Conservation (phyloP, 2,797 vertebrate genomes). For the Pseudopleuronectes americanus region DNA sequence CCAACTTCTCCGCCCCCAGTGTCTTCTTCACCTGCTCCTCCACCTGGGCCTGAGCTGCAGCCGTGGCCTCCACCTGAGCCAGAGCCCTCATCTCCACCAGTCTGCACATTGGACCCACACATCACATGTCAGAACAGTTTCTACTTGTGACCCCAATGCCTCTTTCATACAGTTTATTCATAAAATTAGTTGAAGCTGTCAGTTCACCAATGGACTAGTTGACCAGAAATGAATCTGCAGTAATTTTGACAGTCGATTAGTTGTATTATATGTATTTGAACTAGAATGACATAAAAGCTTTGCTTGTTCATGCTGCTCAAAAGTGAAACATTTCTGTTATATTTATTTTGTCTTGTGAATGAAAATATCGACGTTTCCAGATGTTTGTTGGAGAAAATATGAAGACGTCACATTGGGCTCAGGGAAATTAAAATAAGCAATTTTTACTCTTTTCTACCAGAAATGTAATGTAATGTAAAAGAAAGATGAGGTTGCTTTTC, state of each 20-base stretch:
- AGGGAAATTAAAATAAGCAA: too few relatives aligned
- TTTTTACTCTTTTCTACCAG: too few relatives aligned
- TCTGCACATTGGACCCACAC: slow-evolving; percentile 52
- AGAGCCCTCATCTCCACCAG: slow-evolving; percentile 68
- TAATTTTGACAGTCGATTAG: background rate
- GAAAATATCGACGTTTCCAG: too few relatives aligned
- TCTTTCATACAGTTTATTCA: background rate
- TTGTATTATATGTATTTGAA: too few relatives aligned
- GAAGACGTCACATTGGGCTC: too few relatives aligned
- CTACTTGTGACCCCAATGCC: background rate
- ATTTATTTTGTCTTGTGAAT: too few relatives aligned
- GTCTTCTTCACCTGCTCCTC: slow-evolving; percentile 84
- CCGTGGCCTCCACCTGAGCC: slow-evolving; percentile 57
- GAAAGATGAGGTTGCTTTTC: background rate
- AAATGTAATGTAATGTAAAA: too few relatives aligned
- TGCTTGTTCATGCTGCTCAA: too few relatives aligned
- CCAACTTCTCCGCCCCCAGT: slow-evolving; percentile 82
- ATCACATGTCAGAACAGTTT: background rate
- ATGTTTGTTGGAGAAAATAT: too few relatives aligned
- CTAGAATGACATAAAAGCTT: too few relatives aligned
- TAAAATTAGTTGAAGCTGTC: background rate
- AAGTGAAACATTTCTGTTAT: too few relatives aligned
- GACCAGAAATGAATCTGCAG: background rate
- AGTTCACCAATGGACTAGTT: background rate
- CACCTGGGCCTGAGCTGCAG: slow-evolving; percentile 65